Conservation (phyloP, 23 tunicate species). For the Trididemnum nubilum region DNA sequence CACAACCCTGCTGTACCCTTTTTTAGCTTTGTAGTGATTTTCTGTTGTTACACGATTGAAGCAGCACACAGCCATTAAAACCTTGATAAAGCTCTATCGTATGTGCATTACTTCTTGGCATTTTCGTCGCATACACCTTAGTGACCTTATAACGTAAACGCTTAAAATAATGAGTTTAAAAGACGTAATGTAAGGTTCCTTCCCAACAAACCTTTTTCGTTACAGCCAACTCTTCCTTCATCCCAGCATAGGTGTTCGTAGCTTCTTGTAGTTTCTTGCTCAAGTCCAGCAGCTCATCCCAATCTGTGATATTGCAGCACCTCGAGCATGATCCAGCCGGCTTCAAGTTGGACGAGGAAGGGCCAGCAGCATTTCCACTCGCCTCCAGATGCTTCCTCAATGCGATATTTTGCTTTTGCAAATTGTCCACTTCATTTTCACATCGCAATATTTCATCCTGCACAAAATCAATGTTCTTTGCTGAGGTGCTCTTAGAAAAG, state of each 20-base stretch:
- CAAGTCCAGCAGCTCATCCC: constrained; percentile 51
- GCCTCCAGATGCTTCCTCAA: constrained; percentile 26
- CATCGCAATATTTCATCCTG: constrained; percentile 61
- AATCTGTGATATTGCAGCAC: constrained; percentile 27
- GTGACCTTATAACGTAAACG: too few species aligned
- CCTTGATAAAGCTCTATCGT: too few species aligned
- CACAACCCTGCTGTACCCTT: too few species aligned
- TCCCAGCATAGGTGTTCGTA: constrained; percentile 48
- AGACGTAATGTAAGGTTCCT: too few species aligned
- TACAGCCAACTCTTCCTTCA: constrained; percentile 47
- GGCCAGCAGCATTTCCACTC: neutral
- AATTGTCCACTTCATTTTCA: constrained; percentile 41
- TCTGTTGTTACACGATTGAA: too few species aligned
- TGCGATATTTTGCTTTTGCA: constrained; percentile 33
- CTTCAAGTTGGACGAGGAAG: neutral
- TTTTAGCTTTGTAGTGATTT: too few species aligned
- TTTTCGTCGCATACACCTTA: too few species aligned
- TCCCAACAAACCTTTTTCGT: constrained; percentile 53
- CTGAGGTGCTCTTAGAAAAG: too few species aligned
- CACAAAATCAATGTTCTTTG: too few species aligned
- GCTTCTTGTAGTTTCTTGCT: constrained; percentile 64
- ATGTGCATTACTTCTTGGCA: too few species aligned
- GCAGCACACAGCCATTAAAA: too few species aligned
- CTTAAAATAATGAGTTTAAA: too few species aligned
- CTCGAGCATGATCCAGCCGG: neutral